These are phyloP conservation scores for Acanthosepion pharaonis DNA, from an alignment of 2,888 invertebrate species.

Conservation along the genomic window DNA sequence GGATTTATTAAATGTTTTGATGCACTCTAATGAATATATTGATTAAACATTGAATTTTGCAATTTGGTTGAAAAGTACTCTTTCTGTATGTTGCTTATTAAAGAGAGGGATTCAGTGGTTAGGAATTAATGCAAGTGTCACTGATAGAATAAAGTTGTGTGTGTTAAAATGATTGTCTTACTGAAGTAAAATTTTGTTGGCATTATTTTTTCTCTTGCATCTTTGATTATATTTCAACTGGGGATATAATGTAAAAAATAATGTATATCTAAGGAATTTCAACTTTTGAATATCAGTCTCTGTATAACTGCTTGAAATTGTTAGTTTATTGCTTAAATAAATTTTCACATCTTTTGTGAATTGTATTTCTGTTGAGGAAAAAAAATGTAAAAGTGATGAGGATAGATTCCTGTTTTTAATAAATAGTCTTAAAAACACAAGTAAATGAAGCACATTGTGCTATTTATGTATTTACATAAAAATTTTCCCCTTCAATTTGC, in stretches of 20 bases:
- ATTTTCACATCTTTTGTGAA: background rate
- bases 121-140: too few relatives aligned
- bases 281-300: background rate
- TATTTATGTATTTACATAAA: background rate
- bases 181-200: too few relatives aligned
- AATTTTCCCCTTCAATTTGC: background rate
- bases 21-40: too few relatives aligned
- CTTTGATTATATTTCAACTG: too few relatives aligned
- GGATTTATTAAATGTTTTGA: too few relatives aligned
- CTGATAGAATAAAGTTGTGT: too few relatives aligned
- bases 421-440: background rate
- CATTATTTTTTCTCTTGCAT: too few relatives aligned
- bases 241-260: background rate
- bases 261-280: background rate
- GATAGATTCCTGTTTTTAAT: background rate
- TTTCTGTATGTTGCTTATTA: too few relatives aligned
- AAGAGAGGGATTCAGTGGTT: too few relatives aligned
- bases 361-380: background rate
- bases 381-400: background rate
- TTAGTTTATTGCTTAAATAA: background rate
- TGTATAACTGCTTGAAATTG: background rate
- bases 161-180: too few relatives aligned
- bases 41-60: too few relatives aligned
- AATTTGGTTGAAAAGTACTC: too few relatives aligned
- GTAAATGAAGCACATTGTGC: background rate